Evolutionary conservation across 2,888 invertebrate genomes (phyloP).

Genomic region (Pharmacophagus antenor): DNA sequence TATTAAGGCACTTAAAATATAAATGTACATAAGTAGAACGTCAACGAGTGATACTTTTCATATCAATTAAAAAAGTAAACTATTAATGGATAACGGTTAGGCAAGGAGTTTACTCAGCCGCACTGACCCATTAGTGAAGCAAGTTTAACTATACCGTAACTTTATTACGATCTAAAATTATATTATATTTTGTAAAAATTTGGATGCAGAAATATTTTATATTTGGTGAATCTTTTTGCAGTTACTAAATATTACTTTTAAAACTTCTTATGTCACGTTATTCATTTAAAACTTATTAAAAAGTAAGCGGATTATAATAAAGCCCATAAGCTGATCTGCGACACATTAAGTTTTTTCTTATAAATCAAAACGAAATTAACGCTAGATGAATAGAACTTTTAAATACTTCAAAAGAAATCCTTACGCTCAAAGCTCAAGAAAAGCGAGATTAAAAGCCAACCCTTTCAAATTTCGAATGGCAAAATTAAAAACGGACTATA

Average conservation of each 20-base stretch:
- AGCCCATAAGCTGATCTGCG: slow-evolving; percentile 36
- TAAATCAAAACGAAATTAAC: slow-evolving; percentile 56
- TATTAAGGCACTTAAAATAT: background rate
- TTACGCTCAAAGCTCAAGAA: slow-evolving; percentile 61
- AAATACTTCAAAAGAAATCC: slow-evolving; percentile 55
- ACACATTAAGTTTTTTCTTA: slow-evolving; percentile 40
- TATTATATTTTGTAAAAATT: background rate
- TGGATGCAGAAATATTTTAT: background rate
- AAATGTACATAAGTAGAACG: background rate
- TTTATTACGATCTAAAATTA: slow-evolving; percentile 1
- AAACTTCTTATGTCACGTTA: background rate
- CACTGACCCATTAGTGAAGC: background rate
- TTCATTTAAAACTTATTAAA: background rate
- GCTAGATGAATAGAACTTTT: slow-evolving; percentile 55
- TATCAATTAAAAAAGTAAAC: slow-evolving; percentile 35
- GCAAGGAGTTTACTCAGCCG: background rate
- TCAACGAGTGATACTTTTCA: background rate
- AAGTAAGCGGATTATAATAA: slow-evolving; percentile 28
- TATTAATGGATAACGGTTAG: background rate
- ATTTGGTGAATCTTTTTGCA: background rate
- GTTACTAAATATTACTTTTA: background rate
- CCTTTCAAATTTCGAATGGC: slow-evolving; percentile 66
- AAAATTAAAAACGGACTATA: slow-evolving; percentile 76
- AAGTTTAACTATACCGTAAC: background rate
- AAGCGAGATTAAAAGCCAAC: slow-evolving; percentile 72